Evolutionary conservation across 2,888 invertebrate species (phyloP).

Genomic region (Lasius fuliginosus): DNA sequence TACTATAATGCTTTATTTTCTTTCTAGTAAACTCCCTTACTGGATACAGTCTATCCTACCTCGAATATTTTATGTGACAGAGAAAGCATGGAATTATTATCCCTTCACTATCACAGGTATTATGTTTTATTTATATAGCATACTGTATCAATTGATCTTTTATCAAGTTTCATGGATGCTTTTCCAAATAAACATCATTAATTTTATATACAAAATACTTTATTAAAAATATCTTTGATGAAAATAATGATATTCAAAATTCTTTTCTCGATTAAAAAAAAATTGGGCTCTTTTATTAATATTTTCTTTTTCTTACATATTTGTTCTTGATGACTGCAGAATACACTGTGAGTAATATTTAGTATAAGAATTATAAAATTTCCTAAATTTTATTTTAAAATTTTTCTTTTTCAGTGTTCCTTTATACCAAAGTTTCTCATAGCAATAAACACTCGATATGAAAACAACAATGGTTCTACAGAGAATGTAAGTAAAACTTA

Average conservation of each 20-base stretch:
- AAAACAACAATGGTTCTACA: constrained; percentile 94
- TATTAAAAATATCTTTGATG: neutral
- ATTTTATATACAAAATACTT: neutral
- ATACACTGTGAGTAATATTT: constrained; percentile 90
- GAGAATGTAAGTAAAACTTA: constrained; percentile 92
- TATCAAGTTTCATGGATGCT: neutral
- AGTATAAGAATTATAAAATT: neutral
- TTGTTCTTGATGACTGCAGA: constrained; percentile 86
- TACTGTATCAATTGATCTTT: neutral
- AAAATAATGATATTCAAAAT: neutral
- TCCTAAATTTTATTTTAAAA: constrained; percentile 27
- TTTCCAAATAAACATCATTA: neutral
- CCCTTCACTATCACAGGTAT: constrained; percentile 95
- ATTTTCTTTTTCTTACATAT: constrained; percentile 75
- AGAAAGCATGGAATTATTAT: constrained; percentile 98
- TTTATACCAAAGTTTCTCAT: constrained; percentile 95
- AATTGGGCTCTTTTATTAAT: constrained; percentile 43
- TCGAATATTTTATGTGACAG: constrained; percentile 96
- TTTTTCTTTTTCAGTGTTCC: constrained; percentile 91
- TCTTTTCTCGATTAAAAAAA: constrained; percentile 13
- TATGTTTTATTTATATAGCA: constrained; percentile 35
- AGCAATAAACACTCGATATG: constrained; percentile 95
- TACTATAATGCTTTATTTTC: constrained; percentile 59
- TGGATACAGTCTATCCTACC: constrained; percentile 96
- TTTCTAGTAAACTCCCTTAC: constrained; percentile 92